Conservation (phyloP, 2,888 invertebrate species). For the Acanthosepion pharaonis region DNA sequence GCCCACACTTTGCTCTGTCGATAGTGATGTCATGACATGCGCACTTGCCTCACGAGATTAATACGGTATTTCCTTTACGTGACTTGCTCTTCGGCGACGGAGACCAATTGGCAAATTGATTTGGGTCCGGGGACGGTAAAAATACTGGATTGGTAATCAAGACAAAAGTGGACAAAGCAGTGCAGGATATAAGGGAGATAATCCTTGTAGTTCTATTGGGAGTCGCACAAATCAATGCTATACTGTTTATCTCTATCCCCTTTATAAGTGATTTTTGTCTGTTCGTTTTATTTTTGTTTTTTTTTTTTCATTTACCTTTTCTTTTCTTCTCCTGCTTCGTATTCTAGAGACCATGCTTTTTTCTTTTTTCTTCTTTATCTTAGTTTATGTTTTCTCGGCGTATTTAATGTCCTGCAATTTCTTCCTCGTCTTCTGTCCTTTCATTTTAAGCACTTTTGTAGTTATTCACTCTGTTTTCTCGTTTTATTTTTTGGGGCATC, state of each 20-base stretch:
- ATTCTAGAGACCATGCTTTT: neutral
- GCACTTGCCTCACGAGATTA: neutral
- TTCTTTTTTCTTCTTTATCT: too few relatives aligned
- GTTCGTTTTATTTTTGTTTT: neutral
- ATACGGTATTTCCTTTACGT: constrained; percentile 13
- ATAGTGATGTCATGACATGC: constrained; percentile 18
- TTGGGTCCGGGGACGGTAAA: neutral
- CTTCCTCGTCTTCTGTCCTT: too few relatives aligned
- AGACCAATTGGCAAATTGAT: constrained; percentile 33
- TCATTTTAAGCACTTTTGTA: too few relatives aligned
- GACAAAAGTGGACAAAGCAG: neutral
- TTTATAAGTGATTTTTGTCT: neutral
- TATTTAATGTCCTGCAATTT: too few relatives aligned
- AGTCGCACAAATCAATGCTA: neutral
- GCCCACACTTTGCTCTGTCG: neutral
- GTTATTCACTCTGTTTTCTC: too few relatives aligned
- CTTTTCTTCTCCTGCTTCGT: neutral
- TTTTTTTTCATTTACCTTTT: neutral
- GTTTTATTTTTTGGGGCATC: too few relatives aligned
- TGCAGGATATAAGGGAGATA: neutral
- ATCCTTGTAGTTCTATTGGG: neutral
- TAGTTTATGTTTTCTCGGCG: too few relatives aligned
- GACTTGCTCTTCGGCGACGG: neutral
- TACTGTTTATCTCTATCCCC: neutral
- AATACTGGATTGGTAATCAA: neutral